These are phyloP conservation scores for Ceratoteleas bidentatus DNA, from an alignment of 1,140 invertebrate genomes.

Conservation along the genomic window DNA sequence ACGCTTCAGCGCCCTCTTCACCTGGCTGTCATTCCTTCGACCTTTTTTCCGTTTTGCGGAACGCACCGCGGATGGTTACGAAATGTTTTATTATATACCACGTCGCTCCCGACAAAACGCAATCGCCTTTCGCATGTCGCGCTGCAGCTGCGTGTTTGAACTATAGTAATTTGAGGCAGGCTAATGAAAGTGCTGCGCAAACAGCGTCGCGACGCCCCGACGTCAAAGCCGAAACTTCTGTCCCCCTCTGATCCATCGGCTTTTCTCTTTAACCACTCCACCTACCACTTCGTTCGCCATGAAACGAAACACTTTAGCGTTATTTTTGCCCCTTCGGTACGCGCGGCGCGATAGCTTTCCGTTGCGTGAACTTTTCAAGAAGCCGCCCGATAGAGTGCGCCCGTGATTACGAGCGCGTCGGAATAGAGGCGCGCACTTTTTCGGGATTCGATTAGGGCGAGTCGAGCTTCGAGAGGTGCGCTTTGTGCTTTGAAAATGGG, in stretches of 20 bases:
- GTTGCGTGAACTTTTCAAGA: constrained; percentile 40
- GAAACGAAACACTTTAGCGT: constrained; percentile 60
- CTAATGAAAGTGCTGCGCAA: constrained; percentile 81
- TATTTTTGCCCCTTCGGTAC: constrained; percentile 53
- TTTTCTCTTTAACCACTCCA: constrained; percentile 60
- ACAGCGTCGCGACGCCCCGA: constrained; percentile 78
- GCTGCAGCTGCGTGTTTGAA: constrained; percentile 75
- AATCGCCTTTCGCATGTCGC: constrained; percentile 72
- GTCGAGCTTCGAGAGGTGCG: constrained; percentile 5
- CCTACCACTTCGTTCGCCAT: constrained; percentile 58
- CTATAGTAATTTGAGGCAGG: constrained; percentile 80
- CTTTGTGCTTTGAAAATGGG: no score
- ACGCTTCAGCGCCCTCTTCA: neutral
- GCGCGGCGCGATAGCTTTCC: constrained; percentile 37
- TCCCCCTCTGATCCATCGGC: constrained; percentile 59
- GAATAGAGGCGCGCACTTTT: constrained; percentile 40
- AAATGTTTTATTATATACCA: constrained; percentile 41
- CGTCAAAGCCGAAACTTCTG: constrained; percentile 76
- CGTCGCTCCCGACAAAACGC: constrained; percentile 76
- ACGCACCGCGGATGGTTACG: no score
- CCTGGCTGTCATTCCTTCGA: neutral
- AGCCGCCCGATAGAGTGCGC: constrained; percentile 33
- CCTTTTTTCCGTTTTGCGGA: neutral
- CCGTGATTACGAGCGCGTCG: constrained; percentile 47
- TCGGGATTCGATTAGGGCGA: constrained; percentile 25